These are phyloP conservation scores for Brotula barbata DNA, from an alignment of 2,797 vertebrate species.

Conservation along the genomic window DNA sequence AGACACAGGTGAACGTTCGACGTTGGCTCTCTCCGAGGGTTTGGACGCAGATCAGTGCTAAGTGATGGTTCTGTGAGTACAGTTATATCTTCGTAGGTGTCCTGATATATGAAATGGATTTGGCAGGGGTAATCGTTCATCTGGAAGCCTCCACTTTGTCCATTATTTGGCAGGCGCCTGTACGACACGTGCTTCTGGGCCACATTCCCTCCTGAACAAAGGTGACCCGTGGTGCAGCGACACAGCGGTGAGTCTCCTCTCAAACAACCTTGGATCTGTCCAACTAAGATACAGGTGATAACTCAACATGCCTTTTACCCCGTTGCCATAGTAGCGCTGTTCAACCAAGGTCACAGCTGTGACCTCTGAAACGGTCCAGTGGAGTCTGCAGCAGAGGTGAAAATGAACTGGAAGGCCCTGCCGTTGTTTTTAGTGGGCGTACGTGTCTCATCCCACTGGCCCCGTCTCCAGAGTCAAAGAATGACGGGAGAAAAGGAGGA, in stretches of 20 bases:
- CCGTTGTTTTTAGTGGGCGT: conserved; percentile 23
- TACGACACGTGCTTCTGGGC: too few species aligned
- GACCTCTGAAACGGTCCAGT: conserved; percentile 42
- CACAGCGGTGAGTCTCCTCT: background rate
- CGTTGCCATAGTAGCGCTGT: conserved; percentile 57
- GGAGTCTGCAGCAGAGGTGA: conserved; percentile 61
- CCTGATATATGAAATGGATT: too few species aligned
- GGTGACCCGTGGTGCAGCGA: background rate
- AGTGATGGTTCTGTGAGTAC: too few species aligned
- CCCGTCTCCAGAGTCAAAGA: conserved; percentile 16
- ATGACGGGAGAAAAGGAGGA: conserved; percentile 12
- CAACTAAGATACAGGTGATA: conserved; percentile 9
- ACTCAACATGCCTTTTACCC: conserved; percentile 26
- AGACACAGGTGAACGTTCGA: too few species aligned
- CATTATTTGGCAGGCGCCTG: too few species aligned
- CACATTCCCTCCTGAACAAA: background rate
- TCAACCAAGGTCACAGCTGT: conserved; percentile 56
- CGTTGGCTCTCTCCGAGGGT: too few species aligned
- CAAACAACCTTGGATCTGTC: conserved; percentile 9
- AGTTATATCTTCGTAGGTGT: too few species aligned
- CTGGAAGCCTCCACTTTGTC: too few species aligned
- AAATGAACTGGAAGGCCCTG: conserved; percentile 61
- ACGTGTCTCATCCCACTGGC: conserved; percentile 8
- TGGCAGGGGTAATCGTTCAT: too few species aligned
- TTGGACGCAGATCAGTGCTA: too few species aligned